phyloP scores from a whole-genome alignment of 2,797 vertebrate genomes.

The Natrix natrix region DNA sequence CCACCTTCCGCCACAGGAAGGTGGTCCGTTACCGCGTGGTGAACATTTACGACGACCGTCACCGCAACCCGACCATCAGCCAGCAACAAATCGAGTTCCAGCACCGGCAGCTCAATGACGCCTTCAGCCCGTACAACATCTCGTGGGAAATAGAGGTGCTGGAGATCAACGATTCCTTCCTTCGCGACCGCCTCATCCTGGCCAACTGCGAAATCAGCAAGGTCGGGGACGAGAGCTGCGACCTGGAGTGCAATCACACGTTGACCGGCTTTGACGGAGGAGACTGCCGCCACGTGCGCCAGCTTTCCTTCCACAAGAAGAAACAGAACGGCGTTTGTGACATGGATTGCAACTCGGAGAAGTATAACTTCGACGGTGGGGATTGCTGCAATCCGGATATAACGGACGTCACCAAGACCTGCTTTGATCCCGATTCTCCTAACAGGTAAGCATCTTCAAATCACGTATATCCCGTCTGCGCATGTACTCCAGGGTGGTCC shows the following conservation, averaged over 20 bases:
- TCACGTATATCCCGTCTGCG: neutral
- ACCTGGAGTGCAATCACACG: conserved; percentile 94
- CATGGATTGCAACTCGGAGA: conserved; percentile 93
- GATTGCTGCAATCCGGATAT: conserved; percentile 95
- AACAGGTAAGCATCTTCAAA: conserved; percentile 82
- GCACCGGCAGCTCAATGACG: conserved; percentile 89
- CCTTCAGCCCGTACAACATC: conserved; percentile 92
- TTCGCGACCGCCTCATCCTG: conserved; percentile 88
- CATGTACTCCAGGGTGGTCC: too few relatives aligned
- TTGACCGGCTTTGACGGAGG: conserved; percentile 91
- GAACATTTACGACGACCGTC: conserved; percentile 84
- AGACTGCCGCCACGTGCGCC: conserved; percentile 83
- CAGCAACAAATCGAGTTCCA: conserved; percentile 92
- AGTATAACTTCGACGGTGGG: conserved; percentile 87
- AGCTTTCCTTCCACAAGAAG: conserved; percentile 75
- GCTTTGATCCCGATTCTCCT: conserved; percentile 92
- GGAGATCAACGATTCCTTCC: conserved; percentile 89
- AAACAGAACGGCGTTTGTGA: conserved; percentile 90
- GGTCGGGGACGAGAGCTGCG: conserved; percentile 87
- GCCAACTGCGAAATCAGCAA: conserved; percentile 97
- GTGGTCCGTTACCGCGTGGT: conserved; percentile 91
- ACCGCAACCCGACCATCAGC: conserved; percentile 84
- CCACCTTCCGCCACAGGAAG: conserved; percentile 85
- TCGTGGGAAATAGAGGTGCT: conserved; percentile 93
- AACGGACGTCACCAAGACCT: conserved; percentile 96